Base-by-base conservation (phyloP, 2,888 invertebrate species). In the Leucoptera coffeella region DNA sequence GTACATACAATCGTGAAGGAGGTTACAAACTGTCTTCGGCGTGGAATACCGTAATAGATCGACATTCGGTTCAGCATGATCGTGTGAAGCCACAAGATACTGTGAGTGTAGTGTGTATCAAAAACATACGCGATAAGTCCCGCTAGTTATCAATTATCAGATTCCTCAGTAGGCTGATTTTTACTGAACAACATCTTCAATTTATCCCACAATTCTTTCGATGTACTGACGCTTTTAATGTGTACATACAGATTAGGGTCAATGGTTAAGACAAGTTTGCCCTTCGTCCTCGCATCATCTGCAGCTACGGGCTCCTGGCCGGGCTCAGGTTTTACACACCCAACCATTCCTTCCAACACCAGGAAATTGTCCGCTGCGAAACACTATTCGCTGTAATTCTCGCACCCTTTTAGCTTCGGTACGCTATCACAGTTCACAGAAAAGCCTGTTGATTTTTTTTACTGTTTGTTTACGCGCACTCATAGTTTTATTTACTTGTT, bases 321-420 rank as follows among this genome's bases (percentile, higher is more conserved):
- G 3, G 17, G 3, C 15, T 28, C 31, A 11, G 20, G 22, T 25
- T 32, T 30, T 14, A 36, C 32, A 15, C 30, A 37, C 8, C 17
- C 14, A 2, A 21, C 15, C 30, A 30, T 30, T 8, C 31, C 32
- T 20, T 37, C 34, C 4, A 38, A 23, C 3, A 38, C 28, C 6
- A 38, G 22, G 4, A 33, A 32, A 29, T 38, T 38, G 22, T 38
- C 35, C 15, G 26, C 37, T 15, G 38, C 39, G 24, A 39, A 38
- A 14, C 27, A 25, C 36, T 36, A 38, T 14, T 38, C 38, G 20
- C 25, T 25, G 25, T 32, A 32, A 23, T 32, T 32, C 19, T 32
- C 33, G 12, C 34, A 12, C 21, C 28, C 30, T 25, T 30, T 30
- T n/a, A 36, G 15, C 23, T 34, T 36, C n/a, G 35, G 36, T 14